Evolutionary conservation across 2,113 vertebrate genomes (phyloP).

Genomic region (Epinephelus moara): DNA sequence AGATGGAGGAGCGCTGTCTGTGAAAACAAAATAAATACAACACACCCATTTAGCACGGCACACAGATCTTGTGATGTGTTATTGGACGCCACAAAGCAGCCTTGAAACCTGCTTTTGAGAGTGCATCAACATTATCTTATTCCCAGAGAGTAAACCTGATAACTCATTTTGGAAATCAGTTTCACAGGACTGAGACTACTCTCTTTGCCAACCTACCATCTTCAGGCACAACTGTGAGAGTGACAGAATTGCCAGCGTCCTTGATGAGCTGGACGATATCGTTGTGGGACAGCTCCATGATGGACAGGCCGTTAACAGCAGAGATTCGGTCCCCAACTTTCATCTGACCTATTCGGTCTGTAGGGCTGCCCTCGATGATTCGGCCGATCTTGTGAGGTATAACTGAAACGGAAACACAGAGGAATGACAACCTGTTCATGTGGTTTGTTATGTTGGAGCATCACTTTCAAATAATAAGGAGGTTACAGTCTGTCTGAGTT

Average conservation of each 20-base stretch:
- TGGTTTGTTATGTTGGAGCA: background rate
- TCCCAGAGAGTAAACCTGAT: background rate
- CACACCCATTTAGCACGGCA: background rate
- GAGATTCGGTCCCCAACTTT: slow-evolving; percentile 97
- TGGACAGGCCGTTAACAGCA: slow-evolving; percentile 93
- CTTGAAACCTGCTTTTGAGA: background rate
- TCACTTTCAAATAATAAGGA: background rate
- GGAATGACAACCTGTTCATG: background rate
- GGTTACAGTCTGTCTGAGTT: background rate
- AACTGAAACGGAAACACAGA: slow-evolving; percentile 80
- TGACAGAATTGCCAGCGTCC: slow-evolving; percentile 92
- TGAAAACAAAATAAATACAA: slow-evolving; percentile 60
- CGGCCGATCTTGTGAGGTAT: slow-evolving; percentile 99
- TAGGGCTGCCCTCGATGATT: slow-evolving; percentile 96
- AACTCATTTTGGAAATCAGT: background rate
- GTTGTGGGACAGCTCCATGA: slow-evolving; percentile 94
- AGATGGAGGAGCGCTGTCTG: slow-evolving; percentile 92
- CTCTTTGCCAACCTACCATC: slow-evolving; percentile 85
- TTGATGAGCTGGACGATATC: slow-evolving; percentile 98
- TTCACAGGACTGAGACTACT: background rate
- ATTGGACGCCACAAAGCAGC: background rate
- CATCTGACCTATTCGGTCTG: slow-evolving; percentile 92
- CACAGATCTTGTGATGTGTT: background rate
- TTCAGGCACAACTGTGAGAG: slow-evolving; percentile 94
- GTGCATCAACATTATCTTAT: too few relatives aligned